These are phyloP conservation scores for Otolemur garnettii DNA, from an alignment of 2,113 vertebrate genomes.

Conservation along the genomic window DNA sequence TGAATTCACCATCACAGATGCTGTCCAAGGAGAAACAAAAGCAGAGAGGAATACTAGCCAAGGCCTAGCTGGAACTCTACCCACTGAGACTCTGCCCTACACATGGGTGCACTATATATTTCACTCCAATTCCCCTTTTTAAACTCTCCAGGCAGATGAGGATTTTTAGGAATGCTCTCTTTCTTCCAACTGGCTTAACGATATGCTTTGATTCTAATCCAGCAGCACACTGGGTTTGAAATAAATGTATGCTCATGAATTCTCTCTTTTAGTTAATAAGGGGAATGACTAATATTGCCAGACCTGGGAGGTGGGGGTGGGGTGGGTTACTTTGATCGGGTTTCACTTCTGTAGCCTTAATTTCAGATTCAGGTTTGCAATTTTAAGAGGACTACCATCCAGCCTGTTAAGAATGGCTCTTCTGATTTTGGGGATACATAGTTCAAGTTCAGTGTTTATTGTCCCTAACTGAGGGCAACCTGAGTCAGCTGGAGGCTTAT, in stretches of 20 bases:
- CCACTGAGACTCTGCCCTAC: not conserved
- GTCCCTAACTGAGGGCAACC: conserved; percentile 56
- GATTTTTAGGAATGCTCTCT: conserved; percentile 70
- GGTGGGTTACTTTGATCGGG: conserved; percentile 52
- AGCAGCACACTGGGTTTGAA: conserved; percentile 67
- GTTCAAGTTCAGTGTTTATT: conserved; percentile 54
- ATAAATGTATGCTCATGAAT: conserved; percentile 46
- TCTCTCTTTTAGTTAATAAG: conserved; percentile 66
- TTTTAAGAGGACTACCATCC: conserved; percentile 60
- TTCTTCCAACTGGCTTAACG: conserved; percentile 67
- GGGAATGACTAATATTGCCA: conserved; percentile 32
- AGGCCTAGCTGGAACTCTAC: not conserved
- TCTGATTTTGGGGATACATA: not conserved
- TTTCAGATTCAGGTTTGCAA: conserved; percentile 61
- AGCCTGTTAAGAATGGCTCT: conserved; percentile 43
- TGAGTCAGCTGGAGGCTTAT: conserved; percentile 66
- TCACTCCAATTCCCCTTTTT: not conserved
- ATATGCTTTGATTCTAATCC: conserved; percentile 68
- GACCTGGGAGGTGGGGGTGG: not conserved
- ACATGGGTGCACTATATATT: not conserved
- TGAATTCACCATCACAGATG: not conserved
- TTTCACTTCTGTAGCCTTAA: conserved; percentile 61
- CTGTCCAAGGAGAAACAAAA: conserved; percentile 49
- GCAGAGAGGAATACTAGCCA: conserved; percentile 39
- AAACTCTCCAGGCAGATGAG: conserved; percentile 27